A percentile compares a stretch with the other conserved stretches of the same genome.
Evolutionary conservation across 2,113 vertebrate genomes (phyloP).

Genomic region (Pachypanchax playfairii): DNA sequence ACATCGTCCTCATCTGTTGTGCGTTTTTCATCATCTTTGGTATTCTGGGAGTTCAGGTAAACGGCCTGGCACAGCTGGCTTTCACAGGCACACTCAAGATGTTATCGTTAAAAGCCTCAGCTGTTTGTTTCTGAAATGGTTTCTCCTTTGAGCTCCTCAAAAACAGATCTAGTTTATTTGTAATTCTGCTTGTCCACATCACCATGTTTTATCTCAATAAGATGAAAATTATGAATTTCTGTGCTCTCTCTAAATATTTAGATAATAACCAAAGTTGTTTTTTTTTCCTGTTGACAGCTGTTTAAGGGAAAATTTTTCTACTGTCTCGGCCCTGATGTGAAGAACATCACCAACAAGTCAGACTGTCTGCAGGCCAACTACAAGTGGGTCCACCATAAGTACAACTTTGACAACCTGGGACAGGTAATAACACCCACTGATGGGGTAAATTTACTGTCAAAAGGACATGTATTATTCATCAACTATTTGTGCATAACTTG

Average conservation of each 20-base stretch:
- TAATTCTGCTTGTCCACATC: slow-evolving; percentile 27
- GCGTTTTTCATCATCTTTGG: slow-evolving; percentile 99
- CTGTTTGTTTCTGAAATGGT: neutral
- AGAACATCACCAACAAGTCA: slow-evolving; percentile 96
- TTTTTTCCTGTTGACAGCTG: slow-evolving; percentile 79
- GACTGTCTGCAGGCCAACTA: slow-evolving; percentile 94
- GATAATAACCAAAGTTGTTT: slow-evolving; percentile 20
- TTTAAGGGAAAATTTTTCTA: slow-evolving; percentile 99
- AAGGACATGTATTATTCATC: no score
- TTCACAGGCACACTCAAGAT: neutral
- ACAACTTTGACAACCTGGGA: slow-evolving; percentile 98
- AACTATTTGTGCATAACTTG: no score
- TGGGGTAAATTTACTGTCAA: no score
- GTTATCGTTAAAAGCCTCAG: neutral
- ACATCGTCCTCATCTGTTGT: slow-evolving; percentile 98
- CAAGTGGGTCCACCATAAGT: slow-evolving; percentile 98
- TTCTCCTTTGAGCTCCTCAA: no score
- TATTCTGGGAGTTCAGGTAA: slow-evolving; percentile 97
- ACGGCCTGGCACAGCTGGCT: neutral
- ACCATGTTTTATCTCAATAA: slow-evolving; percentile 7
- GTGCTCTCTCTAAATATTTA: no score
- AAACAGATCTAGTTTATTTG: slow-evolving; percentile 1
- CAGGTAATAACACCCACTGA: no score
- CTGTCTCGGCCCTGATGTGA: slow-evolving; percentile 91
- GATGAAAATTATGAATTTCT: no score